Evolutionary conservation across 2,113 vertebrate genomes (phyloP).

Genomic region (Rattus rattus): DNA sequence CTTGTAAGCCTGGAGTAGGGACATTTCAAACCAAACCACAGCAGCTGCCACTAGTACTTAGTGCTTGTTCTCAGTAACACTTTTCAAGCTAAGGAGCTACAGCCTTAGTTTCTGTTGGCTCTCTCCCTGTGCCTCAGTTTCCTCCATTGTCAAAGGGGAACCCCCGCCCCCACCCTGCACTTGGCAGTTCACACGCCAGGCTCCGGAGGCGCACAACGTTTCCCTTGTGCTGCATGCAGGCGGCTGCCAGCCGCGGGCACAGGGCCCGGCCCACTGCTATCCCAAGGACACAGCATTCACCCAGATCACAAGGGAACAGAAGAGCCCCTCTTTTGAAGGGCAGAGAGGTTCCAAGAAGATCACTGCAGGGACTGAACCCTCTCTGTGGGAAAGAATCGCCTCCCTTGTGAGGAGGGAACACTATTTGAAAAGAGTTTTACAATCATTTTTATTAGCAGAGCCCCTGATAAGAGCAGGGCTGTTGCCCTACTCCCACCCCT

Average conservation of each 20-base stretch:
- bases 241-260: slow-evolving; percentile 64
- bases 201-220: slow-evolving; percentile 61
- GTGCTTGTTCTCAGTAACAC: neutral
- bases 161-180: neutral
- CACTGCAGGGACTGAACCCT: slow-evolving; percentile 59
- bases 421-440: slow-evolving; percentile 44
- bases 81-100: neutral
- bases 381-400: slow-evolving; percentile 69
- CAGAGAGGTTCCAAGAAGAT: slow-evolving; percentile 39
- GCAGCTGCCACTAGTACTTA: neutral
- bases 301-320: slow-evolving; percentile 70
- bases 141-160: neutral
- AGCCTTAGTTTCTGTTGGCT: neutral
- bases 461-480: neutral
- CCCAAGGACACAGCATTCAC: slow-evolving; percentile 33
- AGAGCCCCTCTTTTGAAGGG: slow-evolving; percentile 70
- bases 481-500: neutral
- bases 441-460: slow-evolving; percentile 69
- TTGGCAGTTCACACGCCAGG: slow-evolving; percentile 12
- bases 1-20: too few relatives aligned
- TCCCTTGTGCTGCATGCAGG: slow-evolving; percentile 62
- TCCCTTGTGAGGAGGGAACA: slow-evolving; percentile 31
- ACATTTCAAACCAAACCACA: neutral
- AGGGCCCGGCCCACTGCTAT: slow-evolving; percentile 53
- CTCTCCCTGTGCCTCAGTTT: slow-evolving; percentile 44